Conservation (phyloP, 2,888 invertebrate genomes). For the Dusona sp. region DNA sequence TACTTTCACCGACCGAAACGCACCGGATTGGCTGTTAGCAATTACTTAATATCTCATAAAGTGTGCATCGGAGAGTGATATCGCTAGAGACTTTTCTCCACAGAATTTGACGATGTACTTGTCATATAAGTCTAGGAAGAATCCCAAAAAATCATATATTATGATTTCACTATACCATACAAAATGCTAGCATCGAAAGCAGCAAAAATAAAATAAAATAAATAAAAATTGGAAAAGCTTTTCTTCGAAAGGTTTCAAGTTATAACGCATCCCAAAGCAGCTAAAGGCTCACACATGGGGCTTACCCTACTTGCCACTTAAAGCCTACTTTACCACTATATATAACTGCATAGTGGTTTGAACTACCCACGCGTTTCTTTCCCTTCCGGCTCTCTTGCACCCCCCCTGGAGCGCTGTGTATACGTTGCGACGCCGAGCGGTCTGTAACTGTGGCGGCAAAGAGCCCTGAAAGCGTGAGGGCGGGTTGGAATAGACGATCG, state of each 20-base stretch:
- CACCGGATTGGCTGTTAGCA: background rate
- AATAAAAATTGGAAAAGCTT: too few species aligned
- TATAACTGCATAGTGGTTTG: constrained; percentile 35
- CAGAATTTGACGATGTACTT: background rate
- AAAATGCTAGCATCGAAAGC: background rate
- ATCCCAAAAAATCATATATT: background rate
- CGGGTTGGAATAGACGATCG: background rate
- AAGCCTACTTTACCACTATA: constrained; percentile 20
- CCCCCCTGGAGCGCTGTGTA: constrained; percentile 12
- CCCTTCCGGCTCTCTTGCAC: constrained; percentile 49
- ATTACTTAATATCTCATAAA: background rate
- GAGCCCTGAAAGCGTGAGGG: constrained; percentile 23
- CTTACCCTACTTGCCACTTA: constrained; percentile 30
- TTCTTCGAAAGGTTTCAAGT: constrained; percentile 4
- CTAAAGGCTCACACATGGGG: constrained; percentile 13
- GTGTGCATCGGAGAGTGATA: background rate
- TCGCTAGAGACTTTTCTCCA: background rate
- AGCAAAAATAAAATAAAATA: too few species aligned
- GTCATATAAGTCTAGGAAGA: background rate
- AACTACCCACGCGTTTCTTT: constrained; percentile 54
- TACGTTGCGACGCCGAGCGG: constrained; percentile 59
- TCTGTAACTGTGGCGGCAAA: constrained; percentile 52
- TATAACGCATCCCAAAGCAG: constrained; percentile 6
- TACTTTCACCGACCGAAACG: too few species aligned
- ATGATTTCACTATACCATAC: background rate